Percentiles rank a stretch among this genome's conserved stretches.
phyloP scores from a whole-genome alignment of 2,797 vertebrate genomes.

The Iguana delicatissima region DNA sequence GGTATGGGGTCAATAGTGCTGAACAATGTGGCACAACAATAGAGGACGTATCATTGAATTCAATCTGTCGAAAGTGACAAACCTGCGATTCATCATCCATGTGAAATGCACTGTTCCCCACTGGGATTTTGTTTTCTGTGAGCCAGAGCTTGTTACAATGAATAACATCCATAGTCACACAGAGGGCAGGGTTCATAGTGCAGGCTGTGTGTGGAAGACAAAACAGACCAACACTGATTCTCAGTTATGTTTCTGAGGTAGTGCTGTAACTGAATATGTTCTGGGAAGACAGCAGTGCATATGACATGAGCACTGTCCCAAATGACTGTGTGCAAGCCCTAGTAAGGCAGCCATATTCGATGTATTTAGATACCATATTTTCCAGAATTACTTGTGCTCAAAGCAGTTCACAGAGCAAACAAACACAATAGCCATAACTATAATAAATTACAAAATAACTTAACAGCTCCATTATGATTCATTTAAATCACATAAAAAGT shows the following conservation, averaged over 20 bases:
- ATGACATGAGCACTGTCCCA: background rate
- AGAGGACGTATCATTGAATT: background rate
- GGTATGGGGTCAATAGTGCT: background rate
- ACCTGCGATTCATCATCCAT: background rate
- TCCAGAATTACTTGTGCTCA: background rate
- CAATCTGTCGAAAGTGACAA: background rate
- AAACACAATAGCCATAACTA: too few relatives aligned
- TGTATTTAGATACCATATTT: background rate
- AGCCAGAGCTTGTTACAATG: background rate
- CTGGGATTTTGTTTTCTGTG: background rate
- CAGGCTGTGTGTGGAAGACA: background rate
- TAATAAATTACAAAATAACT: too few relatives aligned
- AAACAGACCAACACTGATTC: too few relatives aligned
- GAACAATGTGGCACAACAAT: conserved; percentile 5
- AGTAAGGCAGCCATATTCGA: background rate
- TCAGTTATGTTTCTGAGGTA: background rate
- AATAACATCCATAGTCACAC: background rate
- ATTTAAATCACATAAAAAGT: too few relatives aligned
- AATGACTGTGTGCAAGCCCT: background rate
- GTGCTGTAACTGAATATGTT: background rate
- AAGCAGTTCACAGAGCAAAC: background rate
- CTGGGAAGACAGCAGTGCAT: background rate
- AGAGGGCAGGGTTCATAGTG: background rate
- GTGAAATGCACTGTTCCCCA: background rate
- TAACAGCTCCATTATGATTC: too few relatives aligned